These are phyloP conservation scores for Daktulosphaira vitifoliae DNA, from an alignment of 1,140 invertebrate genomes.

Conservation along the genomic window DNA sequence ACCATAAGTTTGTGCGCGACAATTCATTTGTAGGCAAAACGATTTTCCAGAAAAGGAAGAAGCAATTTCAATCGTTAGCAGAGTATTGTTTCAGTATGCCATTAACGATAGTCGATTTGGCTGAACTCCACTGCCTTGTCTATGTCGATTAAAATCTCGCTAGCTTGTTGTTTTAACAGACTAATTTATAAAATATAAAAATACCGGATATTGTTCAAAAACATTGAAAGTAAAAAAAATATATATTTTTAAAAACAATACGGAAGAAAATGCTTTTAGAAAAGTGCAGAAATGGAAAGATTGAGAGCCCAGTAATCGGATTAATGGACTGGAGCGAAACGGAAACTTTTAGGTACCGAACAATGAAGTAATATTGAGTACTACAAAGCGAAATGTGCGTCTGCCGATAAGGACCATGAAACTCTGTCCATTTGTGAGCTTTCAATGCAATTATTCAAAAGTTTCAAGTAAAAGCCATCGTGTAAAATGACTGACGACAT, in stretches of 20 bases:
- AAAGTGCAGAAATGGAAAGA: background rate
- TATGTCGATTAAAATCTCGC: background rate
- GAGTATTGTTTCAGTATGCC: background rate
- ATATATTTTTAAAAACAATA: background rate
- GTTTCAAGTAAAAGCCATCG: no score
- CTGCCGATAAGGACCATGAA: background rate
- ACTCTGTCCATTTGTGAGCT: background rate
- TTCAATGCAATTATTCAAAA: constrained; percentile 11
- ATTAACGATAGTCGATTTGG: constrained; percentile 15
- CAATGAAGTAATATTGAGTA: constrained; percentile 4
- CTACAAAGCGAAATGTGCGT: background rate
- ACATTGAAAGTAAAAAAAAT: background rate
- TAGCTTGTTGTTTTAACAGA: no score
- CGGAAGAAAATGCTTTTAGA: background rate
- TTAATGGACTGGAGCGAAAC: constrained; percentile 26
- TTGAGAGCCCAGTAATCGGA: constrained; percentile 14
- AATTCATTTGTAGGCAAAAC: constrained; percentile 11
- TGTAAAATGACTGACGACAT: no score
- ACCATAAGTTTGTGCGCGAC: background rate
- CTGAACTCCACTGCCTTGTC: background rate
- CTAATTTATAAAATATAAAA: no score
- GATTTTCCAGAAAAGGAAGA: background rate
- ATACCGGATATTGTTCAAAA: background rate
- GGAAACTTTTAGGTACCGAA: constrained; percentile 18
- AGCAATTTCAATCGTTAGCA: constrained; percentile 9